These are phyloP conservation scores for Sinhomidia bicolor DNA, from an alignment of 2,888 invertebrate species.

Conservation along the genomic window DNA sequence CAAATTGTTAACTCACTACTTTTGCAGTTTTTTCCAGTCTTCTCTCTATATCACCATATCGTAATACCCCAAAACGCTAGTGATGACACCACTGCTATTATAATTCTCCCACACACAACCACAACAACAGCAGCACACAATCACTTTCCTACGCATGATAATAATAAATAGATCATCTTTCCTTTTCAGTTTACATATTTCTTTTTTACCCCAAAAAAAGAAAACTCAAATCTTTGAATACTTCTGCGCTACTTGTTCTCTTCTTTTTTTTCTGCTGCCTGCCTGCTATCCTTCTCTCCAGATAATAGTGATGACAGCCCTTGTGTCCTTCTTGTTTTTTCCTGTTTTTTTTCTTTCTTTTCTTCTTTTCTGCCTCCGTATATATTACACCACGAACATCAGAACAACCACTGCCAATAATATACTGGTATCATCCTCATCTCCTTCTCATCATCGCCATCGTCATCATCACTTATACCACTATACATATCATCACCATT, in stretches of 20 bases:
- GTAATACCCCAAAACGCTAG: too few species aligned
- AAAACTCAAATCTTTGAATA: background rate
- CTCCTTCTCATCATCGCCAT: background rate
- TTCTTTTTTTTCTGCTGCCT: background rate
- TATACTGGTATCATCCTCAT: background rate
- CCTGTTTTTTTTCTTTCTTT: background rate
- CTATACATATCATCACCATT: background rate
- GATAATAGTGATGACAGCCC: background rate
- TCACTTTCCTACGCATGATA: too few species aligned
- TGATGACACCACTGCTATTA: too few species aligned
- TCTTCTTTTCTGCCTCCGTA: background rate
- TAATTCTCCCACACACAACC: too few species aligned
- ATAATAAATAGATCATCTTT: background rate
- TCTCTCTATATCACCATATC: too few species aligned
- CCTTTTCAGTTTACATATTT: background rate
- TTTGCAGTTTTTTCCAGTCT: too few species aligned
- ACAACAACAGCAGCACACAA: too few species aligned
- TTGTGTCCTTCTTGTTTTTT: background rate
- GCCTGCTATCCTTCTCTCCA: background rate
- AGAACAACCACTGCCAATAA: background rate
- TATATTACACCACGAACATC: background rate
- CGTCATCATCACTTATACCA: background rate
- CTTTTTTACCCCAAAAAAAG: background rate
- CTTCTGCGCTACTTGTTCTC: background rate
- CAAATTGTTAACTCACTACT: too few species aligned